These are phyloP conservation scores for Coregonus ussuriensis DNA, from an alignment of 2,797 vertebrate species.

Conservation along the genomic window DNA sequence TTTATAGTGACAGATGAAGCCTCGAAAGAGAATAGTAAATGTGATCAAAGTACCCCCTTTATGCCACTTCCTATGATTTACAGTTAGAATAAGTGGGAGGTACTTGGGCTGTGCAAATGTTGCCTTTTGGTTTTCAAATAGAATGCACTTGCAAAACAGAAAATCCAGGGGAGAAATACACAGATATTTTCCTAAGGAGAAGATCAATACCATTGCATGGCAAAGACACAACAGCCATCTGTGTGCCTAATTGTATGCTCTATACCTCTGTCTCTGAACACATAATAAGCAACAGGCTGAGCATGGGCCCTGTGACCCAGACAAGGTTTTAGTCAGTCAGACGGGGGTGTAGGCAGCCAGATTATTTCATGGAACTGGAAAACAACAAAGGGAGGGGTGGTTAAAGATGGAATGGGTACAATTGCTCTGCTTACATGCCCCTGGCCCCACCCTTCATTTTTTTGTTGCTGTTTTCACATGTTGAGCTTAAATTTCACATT, in stretches of 20 bases:
- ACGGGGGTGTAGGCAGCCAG: constrained; percentile 63
- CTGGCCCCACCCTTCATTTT: constrained; percentile 11
- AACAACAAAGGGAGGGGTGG: constrained; percentile 76
- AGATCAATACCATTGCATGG: constrained; percentile 76
- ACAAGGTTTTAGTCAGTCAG: constrained; percentile 69
- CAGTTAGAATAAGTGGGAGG: constrained; percentile 20
- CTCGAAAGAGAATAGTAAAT: constrained; percentile 1
- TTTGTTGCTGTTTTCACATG: too few species aligned
- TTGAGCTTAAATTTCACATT: too few species aligned
- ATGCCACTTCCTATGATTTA: constrained; percentile 15
- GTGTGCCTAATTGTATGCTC: constrained; percentile 82
- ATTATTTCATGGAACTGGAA: constrained; percentile 85
- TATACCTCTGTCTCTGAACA: constrained; percentile 76
- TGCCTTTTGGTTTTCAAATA: constrained; percentile 42
- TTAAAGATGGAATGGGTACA: constrained; percentile 70
- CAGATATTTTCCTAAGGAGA: constrained; percentile 58
- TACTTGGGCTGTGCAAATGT: constrained; percentile 6
- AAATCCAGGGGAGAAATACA: constrained; percentile 57
- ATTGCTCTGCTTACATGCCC: constrained; percentile 65
- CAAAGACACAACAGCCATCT: constrained; percentile 78
- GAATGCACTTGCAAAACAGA: constrained; percentile 51
- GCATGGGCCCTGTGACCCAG: constrained; percentile 81
- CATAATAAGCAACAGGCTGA: constrained; percentile 86
- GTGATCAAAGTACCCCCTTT: constrained; percentile 57
- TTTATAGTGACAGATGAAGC: not conserved